phyloP scores from a whole-genome alignment of 1,140 invertebrate genomes.

The Goniozus legneri region DNA sequence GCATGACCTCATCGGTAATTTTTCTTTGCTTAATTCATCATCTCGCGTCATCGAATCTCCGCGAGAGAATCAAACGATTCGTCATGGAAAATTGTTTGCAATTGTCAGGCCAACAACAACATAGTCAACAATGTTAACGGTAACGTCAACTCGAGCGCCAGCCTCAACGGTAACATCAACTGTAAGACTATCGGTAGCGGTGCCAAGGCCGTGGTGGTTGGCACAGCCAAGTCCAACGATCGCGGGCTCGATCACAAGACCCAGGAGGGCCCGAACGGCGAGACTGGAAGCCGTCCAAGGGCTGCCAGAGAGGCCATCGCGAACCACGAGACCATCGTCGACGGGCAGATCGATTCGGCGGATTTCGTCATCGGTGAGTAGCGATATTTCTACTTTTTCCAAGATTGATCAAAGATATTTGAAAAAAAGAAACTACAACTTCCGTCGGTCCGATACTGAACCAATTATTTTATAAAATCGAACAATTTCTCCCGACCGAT shows the following conservation, averaged over 20 bases:
- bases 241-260: constrained; percentile 19
- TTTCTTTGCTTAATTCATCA: background rate
- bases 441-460: too few species aligned
- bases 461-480: too few species aligned
- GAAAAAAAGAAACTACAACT: too few species aligned
- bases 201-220: constrained; percentile 26
- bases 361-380: constrained; percentile 43
- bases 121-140: constrained; percentile 31
- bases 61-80: background rate
- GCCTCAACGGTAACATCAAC: constrained; percentile 13
- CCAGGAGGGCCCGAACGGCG: constrained; percentile 24
- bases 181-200: constrained; percentile 19
- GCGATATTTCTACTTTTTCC: too few species aligned
- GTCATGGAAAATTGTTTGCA: too few species aligned
- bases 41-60: background rate
- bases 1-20: constrained; percentile 43
- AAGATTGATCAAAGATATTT: too few species aligned
- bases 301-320: constrained; percentile 33
- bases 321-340: constrained; percentile 34
- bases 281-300: constrained; percentile 38
- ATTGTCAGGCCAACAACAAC: constrained; percentile 28
- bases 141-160: constrained; percentile 30
- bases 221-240: constrained; percentile 23
- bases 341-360: constrained; percentile 40
- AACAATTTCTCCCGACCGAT: too few species aligned